Evolutionary conservation across 2,797 vertebrate species (phyloP), one percentile per base, ranked within the genome.

Genomic region (Vespertilio murinus): DNA sequence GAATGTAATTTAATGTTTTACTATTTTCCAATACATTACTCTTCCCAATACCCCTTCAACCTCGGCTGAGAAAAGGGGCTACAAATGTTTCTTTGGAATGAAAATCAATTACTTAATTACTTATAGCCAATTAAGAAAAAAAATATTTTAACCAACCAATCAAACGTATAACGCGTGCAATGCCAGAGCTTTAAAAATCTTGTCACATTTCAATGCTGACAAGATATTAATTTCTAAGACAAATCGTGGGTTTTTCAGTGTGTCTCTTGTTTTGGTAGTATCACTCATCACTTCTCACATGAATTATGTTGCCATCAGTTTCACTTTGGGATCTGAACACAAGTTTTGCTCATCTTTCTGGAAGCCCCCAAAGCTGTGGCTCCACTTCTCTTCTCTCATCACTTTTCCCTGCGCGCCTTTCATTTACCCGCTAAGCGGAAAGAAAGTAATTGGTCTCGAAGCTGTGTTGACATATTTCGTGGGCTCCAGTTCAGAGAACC

Each of bases 1-100:
- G 89, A 95, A 67, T 92, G 90, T 95, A 87, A 67, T 93, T 89
- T 95, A 84, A 94, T 64, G 78, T 90, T 97, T 97, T 97, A 93
- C 74, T 94, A 91, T 97, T 97, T 98, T 98, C 97, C 96, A 95
- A 81, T 95, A 95, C 90, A 28, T 89, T 67, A 83, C 52, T 94
- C 96, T 73, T 95, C 92, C 96, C 75, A 33, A 91, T 95, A 87
- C 87, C 67, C n/a, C 40, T 69, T 70, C 56, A 30, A 42, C 5
- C 30, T 88, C 81, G 38, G 69, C 94, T 71, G 70, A 80, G 90
- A 97, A 96, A 10, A 80, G n/a, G 42, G 42, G 70, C 94, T 42
- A 74, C 47, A 82, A 75, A 65, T 45, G 14, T 90, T 52, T 90
- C 81, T 90, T 11, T 74, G 11, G 69, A 90, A 83, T 80, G 70